phyloP scores from a whole-genome alignment of 1,140 invertebrate species.

The Drosophila watanabei region DNA sequence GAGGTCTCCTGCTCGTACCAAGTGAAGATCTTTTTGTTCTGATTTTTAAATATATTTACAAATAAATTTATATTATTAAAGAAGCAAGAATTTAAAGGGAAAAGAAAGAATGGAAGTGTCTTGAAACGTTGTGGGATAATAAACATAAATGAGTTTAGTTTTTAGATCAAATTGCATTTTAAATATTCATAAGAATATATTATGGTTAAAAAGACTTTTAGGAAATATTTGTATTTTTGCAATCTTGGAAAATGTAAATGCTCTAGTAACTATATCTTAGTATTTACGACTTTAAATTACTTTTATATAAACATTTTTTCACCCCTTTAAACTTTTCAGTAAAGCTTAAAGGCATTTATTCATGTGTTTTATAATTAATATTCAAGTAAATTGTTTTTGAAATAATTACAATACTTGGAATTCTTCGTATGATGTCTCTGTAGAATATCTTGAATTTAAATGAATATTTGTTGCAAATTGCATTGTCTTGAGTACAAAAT shows the following conservation, averaged over 20 bases:
- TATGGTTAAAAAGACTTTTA: background rate
- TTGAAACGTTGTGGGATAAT: too few species aligned
- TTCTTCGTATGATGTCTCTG: background rate
- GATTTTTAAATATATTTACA: background rate
- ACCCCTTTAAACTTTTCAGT: background rate
- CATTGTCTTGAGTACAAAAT: conserved; percentile 21
- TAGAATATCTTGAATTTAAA: background rate
- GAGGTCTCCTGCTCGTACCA: conserved; percentile 92
- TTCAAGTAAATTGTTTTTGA: too few species aligned
- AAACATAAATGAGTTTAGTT: too few species aligned
- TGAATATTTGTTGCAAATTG: conserved; percentile 9
- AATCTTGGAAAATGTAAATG: background rate
- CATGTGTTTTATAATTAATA: background rate
- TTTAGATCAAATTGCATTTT: background rate
- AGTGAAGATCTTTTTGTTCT: conserved; percentile 91
- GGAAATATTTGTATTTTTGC: background rate
- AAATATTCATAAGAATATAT: background rate
- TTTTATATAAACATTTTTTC: too few species aligned
- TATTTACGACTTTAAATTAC: background rate
- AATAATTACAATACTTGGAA: background rate
- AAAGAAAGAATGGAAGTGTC: too few species aligned
- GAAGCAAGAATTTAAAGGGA: background rate
- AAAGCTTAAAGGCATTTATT: background rate
- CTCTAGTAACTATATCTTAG: background rate
- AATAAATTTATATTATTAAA: background rate